Conservation (phyloP, 2,888 invertebrate genomes). For the Pocota personata region DNA sequence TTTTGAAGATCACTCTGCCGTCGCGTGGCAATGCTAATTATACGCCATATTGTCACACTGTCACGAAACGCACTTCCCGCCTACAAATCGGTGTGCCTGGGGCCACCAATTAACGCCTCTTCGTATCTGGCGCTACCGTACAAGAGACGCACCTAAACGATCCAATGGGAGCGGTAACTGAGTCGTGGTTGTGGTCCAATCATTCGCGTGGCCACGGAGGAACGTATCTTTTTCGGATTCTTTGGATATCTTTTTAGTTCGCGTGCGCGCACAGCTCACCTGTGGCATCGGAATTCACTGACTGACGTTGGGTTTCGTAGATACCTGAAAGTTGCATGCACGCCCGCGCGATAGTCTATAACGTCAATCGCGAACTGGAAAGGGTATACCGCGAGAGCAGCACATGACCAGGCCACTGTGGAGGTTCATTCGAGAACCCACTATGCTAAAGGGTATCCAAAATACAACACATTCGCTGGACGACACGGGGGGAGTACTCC, state of each 20-base stretch:
- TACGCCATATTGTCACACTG: constrained; percentile 37
- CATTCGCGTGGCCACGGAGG: constrained; percentile 20
- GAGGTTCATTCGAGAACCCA: constrained; percentile 44
- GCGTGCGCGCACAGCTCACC: constrained; percentile 71
- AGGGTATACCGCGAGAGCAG: constrained; percentile 29
- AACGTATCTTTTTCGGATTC: constrained; percentile 29
- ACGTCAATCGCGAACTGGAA: constrained; percentile 59
- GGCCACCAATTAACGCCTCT: constrained; percentile 62
- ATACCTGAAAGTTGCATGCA: constrained; percentile 54
- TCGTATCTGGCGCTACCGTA: constrained; percentile 48
- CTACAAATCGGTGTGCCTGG: constrained; percentile 24
- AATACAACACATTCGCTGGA: background rate
- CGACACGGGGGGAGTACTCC: too few relatives aligned
- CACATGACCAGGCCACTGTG: constrained; percentile 32
- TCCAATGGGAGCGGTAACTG: constrained; percentile 48
- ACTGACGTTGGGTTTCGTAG: constrained; percentile 49
- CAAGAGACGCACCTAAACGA: constrained; percentile 6
- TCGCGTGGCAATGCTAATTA: constrained; percentile 1
- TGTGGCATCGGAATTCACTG: constrained; percentile 71
- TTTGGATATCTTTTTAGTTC: constrained; percentile 22
- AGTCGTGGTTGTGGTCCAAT: constrained; percentile 43
- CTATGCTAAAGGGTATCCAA: background rate
- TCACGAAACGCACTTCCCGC: constrained; percentile 45
- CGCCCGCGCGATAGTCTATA: constrained; percentile 31
- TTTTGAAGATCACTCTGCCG: background rate